Evolutionary conservation across 2,797 vertebrate species (phyloP).

Genomic region (Falco peregrinus): DNA sequence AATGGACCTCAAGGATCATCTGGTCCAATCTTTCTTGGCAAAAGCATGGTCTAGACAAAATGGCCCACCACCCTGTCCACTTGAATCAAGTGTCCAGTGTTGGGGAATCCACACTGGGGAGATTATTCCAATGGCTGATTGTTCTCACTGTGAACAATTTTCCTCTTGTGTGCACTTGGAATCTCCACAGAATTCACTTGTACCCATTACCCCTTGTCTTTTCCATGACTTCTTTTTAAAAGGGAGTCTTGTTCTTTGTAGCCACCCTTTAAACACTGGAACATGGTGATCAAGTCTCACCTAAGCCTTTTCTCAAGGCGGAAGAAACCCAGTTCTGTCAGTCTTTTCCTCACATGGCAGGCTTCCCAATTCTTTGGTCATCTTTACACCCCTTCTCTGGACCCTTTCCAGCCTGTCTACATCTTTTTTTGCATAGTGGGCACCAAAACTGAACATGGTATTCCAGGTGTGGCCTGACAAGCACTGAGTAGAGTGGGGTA

Average conservation of each 20-base stretch:
- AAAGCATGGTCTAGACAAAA: neutral
- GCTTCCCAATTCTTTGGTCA: too few species aligned
- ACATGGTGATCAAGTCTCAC: too few species aligned
- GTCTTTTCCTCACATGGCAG: too few species aligned
- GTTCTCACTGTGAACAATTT: neutral
- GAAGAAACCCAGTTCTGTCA: too few species aligned
- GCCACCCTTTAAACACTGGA: too few species aligned
- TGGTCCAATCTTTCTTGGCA: neutral
- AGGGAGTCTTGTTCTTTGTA: too few species aligned
- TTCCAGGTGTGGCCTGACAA: neutral
- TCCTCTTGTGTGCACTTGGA: neutral
- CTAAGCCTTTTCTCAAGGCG: too few species aligned
- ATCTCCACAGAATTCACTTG: too few species aligned
- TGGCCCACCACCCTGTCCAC: neutral
- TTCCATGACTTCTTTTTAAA: too few species aligned
- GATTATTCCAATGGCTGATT: neutral
- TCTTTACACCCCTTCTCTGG: neutral
- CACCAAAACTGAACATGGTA: neutral
- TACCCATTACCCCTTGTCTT: too few species aligned
- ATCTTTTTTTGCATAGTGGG: neutral
- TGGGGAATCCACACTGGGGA: neutral
- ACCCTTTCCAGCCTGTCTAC: neutral
- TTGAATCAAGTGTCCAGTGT: rapidly evolving
- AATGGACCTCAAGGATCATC: neutral
- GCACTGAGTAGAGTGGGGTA: too few species aligned